Base-by-base conservation (phyloP, 2,888 invertebrate species). In the Ommatoiulus sabulosus region DNA sequence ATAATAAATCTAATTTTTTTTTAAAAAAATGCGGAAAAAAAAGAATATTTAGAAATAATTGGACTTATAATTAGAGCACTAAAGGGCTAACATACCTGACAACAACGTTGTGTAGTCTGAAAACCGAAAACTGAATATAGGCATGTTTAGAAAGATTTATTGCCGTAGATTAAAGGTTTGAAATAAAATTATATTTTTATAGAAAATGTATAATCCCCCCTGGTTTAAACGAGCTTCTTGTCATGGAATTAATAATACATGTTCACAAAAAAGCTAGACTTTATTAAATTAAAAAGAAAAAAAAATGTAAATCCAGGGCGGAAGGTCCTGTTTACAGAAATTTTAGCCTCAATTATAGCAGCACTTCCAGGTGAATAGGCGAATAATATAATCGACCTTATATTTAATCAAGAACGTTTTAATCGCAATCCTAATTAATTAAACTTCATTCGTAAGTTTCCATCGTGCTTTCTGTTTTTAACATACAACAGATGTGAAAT, bases 21-120 rank as follows among this genome's bases (percentile, higher is more conserved):
- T 10, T 48, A 12, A 52, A 63, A 63, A 63, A 63, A 20, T n/a
- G n/a, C 4, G 20, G 20, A 72, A 24, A 24, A 72, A 17, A 72
- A 72, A 72, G 72, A 72, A 72, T 72, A 72, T 72, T 72, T 72
- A 72, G 72, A 72, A 72, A 72, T 72, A 72, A 72, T 72, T 72
- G 72, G 72, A 72, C 24, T 72, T 72, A 72, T 72, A 72, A 72
- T 72, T 72, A 72, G 72, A 72, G 72, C 20, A 72, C 72, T 72
- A 72, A 72, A 72, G 72, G 72, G 72, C 6, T 72, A 72, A 72
- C 35, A 35, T 35, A 35, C 35, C 72, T 72, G 72, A 72, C 72
- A 72, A 72, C 72, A 72, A 7, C 72, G 72, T 24, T 72, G 24
- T 72, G 24, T 10, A 72, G 72, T 72, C 24, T 63, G 63, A 10